Base-by-base conservation (phyloP, 2,888 invertebrate genomes). In the Timema cristinae region DNA sequence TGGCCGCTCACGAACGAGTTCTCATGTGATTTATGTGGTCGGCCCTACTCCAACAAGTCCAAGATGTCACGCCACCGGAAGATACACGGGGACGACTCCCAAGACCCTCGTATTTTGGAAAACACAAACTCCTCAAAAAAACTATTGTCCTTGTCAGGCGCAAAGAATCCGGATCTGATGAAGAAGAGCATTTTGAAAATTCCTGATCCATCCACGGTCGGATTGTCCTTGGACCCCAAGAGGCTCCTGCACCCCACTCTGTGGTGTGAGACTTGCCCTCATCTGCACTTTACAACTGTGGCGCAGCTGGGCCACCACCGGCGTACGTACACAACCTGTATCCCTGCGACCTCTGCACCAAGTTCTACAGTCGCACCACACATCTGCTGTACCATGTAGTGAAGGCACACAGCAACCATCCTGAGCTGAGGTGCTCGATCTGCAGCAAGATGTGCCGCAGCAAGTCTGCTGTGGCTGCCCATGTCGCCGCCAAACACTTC, bases 301-400 rank as follows among this genome's bases (percentile, higher is more conserved):
- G 84, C 85, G 69, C 85, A 85, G 50, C 82, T 87, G 52, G 85
- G 85, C 74, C 82, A 84, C 70, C 88, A 88, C 76, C 80, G 86
- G 11, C 79, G 86, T 54, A 81, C 82, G 54, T 82, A 50, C 88
- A 88, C 77, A 83, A 83, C 50, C 83, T 86, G 9, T 87, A 86
- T 76, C 87, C 87, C 7, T 88, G 88, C 76, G 87, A 88, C 79
- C 79, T 88, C 8, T 88, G 88, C 77, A 85, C 85, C 75, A 88
- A 88, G 76, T 87, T 84, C 75, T 88, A 88, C 76, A 87, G 87
- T 0, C 80, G 87, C 11, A 87, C 86, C 48, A 87, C 87, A 10
- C 87, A 87, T 76, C 77, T 88, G 11, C 87, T 87, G 87, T 88
- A 88, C 77, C 88, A 88, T 77, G 87, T 87, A 1, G 87, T 87